Evolutionary conservation across 2,113 vertebrate species (phyloP), one percentile per base, ranked within the genome.

Genomic region (Lucifuga dentata): DNA sequence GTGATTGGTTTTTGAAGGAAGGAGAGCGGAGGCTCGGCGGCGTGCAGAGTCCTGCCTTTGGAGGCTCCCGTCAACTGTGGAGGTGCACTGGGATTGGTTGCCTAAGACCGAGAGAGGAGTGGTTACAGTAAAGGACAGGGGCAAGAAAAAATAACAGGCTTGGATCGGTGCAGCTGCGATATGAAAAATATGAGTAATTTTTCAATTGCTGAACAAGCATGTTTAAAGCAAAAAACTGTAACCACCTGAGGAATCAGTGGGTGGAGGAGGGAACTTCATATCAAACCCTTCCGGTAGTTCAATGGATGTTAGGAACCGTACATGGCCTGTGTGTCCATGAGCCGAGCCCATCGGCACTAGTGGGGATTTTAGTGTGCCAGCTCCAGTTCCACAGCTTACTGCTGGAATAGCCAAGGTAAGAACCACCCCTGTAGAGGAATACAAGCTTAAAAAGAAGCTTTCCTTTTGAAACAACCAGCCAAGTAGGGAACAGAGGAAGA

Each of bases 321-420:
- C 97, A 0, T 99, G 98, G 21, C 98, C 98, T 0, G 98, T 99
- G 94, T 99, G 98, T 1, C 98, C 98, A 3, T 99, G 97, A 8
- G 96, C 94, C 0, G 98, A 95, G 36, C 98, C 98, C 68, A 96
- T 94, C 0, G 97, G 92, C 3, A 85, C 66, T 1, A 95, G 92
- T 0, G 95, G 92, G 0, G 86, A 88, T 58, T 93, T 93, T 49
- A 92, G 55, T 1, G 91, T 85, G 2, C 89, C 90, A 0, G 93
- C 73, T 0, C 85, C 89, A 5, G 92, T 90, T 73, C 88, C 93
- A 76, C 94, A 88, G 0, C 93, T 88, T 52, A 96, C 86, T 0
- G 86, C 86, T 2, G 93, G 93, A 84, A 93, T 89, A 8, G 90
- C 61, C 63, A 99, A 91, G 0, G 96, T 99, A 12, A 99, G 93